These are phyloP conservation scores for Melanerpes formicivorus DNA, from an alignment of 2,113 vertebrate genomes.

Conservation along the genomic window DNA sequence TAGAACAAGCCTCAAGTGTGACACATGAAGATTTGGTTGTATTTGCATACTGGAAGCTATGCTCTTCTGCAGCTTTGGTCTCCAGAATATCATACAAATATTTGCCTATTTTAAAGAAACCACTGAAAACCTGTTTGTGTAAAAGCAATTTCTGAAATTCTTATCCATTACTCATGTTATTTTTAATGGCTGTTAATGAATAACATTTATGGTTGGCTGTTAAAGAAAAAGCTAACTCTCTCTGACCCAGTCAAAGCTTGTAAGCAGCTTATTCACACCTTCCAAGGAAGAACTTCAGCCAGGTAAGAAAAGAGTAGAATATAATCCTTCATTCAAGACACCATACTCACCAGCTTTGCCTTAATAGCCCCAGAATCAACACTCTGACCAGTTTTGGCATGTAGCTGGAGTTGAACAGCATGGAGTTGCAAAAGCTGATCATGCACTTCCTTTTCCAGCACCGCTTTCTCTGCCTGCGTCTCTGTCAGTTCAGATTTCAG, in stretches of 20 bases:
- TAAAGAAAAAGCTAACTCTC: background rate
- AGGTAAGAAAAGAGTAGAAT: background rate
- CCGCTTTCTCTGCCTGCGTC: conserved; percentile 87
- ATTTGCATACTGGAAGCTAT: background rate
- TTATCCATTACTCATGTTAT: background rate
- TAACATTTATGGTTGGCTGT: background rate
- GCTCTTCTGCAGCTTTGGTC: background rate
- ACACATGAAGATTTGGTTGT: background rate
- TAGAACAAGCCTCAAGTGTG: background rate
- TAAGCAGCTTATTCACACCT: background rate
- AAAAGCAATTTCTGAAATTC: background rate
- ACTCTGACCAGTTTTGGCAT: conserved; percentile 88
- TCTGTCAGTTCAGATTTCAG: conserved; percentile 94
- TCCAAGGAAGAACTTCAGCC: background rate
- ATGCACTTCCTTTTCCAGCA: conserved; percentile 92
- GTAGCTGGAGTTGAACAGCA: conserved; percentile 93
- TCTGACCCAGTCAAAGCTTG: background rate
- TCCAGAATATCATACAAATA: background rate
- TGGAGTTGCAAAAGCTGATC: conserved; percentile 92
- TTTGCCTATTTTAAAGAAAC: background rate
- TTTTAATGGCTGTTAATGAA: background rate
- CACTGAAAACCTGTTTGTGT: background rate
- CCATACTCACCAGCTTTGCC: conserved; percentile 88
- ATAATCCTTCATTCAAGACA: background rate
- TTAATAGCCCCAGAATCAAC: conserved; percentile 93